phyloP scores from a whole-genome alignment of 2,797 vertebrate species.

The Knipowitschia caucasica region DNA sequence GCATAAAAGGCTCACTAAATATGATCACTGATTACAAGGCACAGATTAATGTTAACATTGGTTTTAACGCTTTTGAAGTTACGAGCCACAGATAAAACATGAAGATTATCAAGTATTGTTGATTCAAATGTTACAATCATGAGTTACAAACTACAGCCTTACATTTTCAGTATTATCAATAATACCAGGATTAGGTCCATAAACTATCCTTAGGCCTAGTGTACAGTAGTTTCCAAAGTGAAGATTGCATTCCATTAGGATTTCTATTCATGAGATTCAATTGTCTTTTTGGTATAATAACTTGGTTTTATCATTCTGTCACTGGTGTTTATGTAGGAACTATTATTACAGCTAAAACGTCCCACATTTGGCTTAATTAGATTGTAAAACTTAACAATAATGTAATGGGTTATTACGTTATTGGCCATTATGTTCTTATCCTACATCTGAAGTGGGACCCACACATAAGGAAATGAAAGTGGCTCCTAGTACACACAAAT shows the following conservation, averaged over 20 bases:
- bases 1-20: slow-evolving; percentile 47
- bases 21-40: slow-evolving; percentile 53
- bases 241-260: neutral
- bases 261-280: neutral
- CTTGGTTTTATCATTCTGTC: neutral
- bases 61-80: slow-evolving; percentile 30
- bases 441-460: too few relatives aligned
- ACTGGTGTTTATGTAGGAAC: too few relatives aligned
- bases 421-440: too few relatives aligned
- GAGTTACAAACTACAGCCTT: neutral
- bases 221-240: slow-evolving; percentile 8
- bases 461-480: too few relatives aligned
- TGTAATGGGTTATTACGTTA: too few relatives aligned
- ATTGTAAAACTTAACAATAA: too few relatives aligned
- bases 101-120: slow-evolving; percentile 15
- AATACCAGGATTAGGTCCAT: neutral
- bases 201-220: neutral
- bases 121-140: neutral
- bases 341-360: too few relatives aligned
- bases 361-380: too few relatives aligned
- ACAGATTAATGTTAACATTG: slow-evolving; percentile 40
- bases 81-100: slow-evolving; percentile 30
- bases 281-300: neutral
- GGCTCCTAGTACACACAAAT: too few relatives aligned
- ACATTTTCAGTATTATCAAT: neutral